phyloP scores from a whole-genome alignment of 2,797 vertebrate genomes.

The Acipenser oxyrinchus region DNA sequence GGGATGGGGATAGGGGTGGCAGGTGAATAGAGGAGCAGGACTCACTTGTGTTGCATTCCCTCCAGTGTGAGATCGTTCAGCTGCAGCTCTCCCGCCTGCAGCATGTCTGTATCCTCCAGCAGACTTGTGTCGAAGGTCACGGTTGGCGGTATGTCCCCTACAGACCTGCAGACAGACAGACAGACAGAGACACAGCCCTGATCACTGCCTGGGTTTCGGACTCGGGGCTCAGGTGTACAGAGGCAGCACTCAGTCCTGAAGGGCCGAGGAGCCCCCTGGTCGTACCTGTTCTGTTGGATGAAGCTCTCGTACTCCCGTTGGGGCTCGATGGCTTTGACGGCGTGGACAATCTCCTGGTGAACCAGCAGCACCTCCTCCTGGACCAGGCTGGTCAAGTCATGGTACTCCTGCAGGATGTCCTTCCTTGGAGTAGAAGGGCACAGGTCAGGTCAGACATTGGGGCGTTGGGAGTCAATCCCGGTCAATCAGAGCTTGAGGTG shows the following conservation, averaged over 20 bases:
- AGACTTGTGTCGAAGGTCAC: conserved; percentile 74
- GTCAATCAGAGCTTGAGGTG: too few species aligned
- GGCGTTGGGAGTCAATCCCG: too few species aligned
- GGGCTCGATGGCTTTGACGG: conserved; percentile 68
- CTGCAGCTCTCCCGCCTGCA: conserved; percentile 67
- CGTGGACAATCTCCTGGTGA: conserved; percentile 68
- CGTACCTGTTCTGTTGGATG: conserved; percentile 74
- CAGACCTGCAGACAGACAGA: conserved; percentile 40
- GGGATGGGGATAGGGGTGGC: neutral
- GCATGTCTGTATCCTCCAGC: conserved; percentile 68
- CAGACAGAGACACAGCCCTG: neutral
- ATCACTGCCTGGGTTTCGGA: neutral
- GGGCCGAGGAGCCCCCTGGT: neutral
- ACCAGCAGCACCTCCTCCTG: conserved; percentile 73
- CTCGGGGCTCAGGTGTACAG: neutral
- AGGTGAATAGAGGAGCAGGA: neutral
- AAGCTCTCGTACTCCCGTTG: conserved; percentile 77
- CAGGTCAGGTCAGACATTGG: neutral
- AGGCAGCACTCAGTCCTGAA: accelerated
- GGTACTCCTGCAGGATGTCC: conserved; percentile 84
- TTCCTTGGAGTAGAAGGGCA: conserved; percentile 53
- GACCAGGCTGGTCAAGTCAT: conserved; percentile 78
- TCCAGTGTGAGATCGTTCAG: conserved; percentile 86
- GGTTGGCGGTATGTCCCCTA: conserved; percentile 54
- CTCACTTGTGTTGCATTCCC: conserved; percentile 81